phyloP scores from a whole-genome alignment of 2,888 invertebrate genomes.

The Spodoptera exigua region DNA sequence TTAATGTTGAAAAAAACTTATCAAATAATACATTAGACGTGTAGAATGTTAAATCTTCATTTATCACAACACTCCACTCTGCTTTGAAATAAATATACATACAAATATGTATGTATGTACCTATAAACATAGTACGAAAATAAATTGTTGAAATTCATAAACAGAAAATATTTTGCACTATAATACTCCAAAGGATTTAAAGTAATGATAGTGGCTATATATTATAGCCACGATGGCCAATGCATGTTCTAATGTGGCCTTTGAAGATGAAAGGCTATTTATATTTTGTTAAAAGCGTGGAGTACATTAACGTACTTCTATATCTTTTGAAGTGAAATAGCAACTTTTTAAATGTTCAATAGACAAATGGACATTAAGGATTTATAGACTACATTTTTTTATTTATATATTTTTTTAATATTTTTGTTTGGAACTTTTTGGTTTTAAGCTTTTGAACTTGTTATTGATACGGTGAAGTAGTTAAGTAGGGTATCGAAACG shows the following conservation, averaged over 20 bases:
- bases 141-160: conserved; percentile 14
- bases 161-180: conserved; percentile 5
- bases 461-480: neutral
- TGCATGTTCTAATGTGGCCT: conserved; percentile 19
- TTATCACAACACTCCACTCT: neutral
- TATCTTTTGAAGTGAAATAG: conserved; percentile 12
- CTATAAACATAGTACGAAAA: too few relatives aligned
- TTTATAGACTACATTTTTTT: conserved; percentile 8
- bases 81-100: too few relatives aligned
- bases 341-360: conserved; percentile 16
- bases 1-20: too few relatives aligned
- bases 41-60: too few relatives aligned
- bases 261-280: conserved; percentile 22
- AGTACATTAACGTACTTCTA: conserved; percentile 1
- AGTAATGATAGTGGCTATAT: conserved; percentile 12
- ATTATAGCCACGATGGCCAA: conserved; percentile 30
- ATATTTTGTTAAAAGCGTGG: conserved; percentile 9
- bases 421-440: conserved; percentile 10
- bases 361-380: conserved; percentile 16
- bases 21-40: too few relatives aligned
- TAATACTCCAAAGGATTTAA: conserved; percentile 12
- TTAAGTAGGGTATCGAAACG: too few relatives aligned
- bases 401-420: neutral
- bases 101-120: too few relatives aligned
- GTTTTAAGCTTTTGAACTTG: neutral